phyloP scores from a whole-genome alignment of 2,888 invertebrate species.

The Trachelus iudaicus region DNA sequence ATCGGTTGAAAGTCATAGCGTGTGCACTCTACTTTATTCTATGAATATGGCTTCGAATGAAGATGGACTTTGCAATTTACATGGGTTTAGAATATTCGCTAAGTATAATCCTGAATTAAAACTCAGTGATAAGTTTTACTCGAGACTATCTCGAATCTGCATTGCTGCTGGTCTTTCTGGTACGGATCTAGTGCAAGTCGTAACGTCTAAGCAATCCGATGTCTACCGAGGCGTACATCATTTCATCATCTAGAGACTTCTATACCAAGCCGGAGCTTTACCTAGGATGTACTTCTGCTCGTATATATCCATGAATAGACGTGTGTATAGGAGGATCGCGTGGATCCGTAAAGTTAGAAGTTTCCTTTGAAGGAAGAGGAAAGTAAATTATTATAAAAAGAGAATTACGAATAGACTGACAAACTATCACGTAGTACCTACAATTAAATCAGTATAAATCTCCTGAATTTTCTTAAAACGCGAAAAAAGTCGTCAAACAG shows the following conservation, averaged over 20 bases:
- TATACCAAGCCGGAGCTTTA: background rate
- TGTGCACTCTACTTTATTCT: background rate
- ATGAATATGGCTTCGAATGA: background rate
- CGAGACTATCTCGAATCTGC: background rate
- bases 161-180: background rate
- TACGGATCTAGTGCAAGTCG: background rate
- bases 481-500: background rate
- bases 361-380: background rate
- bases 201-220: background rate
- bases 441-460: background rate
- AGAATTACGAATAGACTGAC: background rate
- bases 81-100: background rate
- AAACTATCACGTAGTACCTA: background rate
- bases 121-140: background rate
- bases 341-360: background rate
- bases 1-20: background rate
- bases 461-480: background rate
- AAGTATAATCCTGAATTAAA: too few relatives aligned
- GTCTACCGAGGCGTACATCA: background rate
- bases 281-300: background rate
- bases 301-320: background rate
- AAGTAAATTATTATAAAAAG: constrained; percentile 5
- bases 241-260: background rate
- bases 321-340: background rate
- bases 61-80: background rate